Conservation (phyloP, 2,888 invertebrate genomes). For the Enchytraeus crypticus region DNA sequence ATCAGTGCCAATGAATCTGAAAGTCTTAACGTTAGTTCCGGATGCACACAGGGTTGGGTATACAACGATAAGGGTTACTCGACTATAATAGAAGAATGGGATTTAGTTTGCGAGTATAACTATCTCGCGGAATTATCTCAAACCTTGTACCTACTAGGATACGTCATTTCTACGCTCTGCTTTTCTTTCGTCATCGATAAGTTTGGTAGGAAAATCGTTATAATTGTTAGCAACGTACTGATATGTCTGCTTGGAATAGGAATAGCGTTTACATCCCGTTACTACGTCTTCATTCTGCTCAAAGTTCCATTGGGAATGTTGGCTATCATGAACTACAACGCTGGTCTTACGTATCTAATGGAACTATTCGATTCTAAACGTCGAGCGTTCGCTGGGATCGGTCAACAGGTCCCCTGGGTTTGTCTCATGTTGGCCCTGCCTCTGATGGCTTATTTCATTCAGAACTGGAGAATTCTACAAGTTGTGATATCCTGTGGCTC, state of each 20-base stretch:
- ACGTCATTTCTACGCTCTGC: conserved; percentile 4
- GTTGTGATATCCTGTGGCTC: conserved; percentile 9
- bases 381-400: conserved; percentile 18
- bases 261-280: conserved; percentile 11
- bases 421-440: conserved; percentile 13
- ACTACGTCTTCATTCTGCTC: conserved; percentile 11
- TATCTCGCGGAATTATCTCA: conserved; percentile 22
- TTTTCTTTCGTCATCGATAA: conserved; percentile 16
- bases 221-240: conserved; percentile 1
- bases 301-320: conserved; percentile 9
- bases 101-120: conserved; percentile 21
- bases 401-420: conserved; percentile 15
- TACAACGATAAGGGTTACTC: conserved; percentile 15
- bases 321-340: conserved; percentile 6
- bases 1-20: too few relatives aligned
- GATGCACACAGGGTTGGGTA: conserved; percentile 7
- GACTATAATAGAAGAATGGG: conserved; percentile 18
- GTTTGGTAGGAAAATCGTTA: conserved; percentile 15
- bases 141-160: conserved; percentile 11
- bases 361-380: conserved; percentile 23
- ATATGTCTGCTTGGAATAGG: conserved; percentile 9
- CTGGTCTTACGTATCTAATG: conserved; percentile 17
- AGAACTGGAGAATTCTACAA: conserved; percentile 21
- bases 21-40: too few relatives aligned
- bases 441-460: conserved; percentile 16